Base-by-base conservation (phyloP, 2,888 invertebrate genomes). In the Chaitophorus viminalis region DNA sequence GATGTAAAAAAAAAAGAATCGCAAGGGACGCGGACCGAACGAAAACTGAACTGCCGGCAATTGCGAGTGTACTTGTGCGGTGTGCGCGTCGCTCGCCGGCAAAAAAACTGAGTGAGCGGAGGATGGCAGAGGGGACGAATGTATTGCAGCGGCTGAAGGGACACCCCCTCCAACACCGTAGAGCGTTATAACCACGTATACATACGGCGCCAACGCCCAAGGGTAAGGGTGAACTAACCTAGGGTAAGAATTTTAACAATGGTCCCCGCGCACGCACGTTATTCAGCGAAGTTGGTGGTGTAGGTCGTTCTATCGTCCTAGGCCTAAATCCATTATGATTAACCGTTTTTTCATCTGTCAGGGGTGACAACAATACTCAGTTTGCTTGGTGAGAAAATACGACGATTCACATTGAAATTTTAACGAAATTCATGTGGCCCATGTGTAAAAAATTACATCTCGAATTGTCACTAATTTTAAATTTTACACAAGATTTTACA, bases 201-300 rank as follows among this genome's bases (percentile, higher is more conserved):
- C 76, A 33, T 33, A 29, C 65, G 81, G 87, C 87, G 87, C 87
- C 87, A 87, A 87, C 87, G 87, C 87, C 87, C 87, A 87, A 74
- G 87, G 79, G 81, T 81, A 87, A 81, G 87, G 87, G 79, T 81
- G 81, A 87, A 87, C 87, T 87, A 87, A 87, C 87, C 87, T 87
- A 87, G 87, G 87, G 87, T 87, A 87, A 87, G 87, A 81, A 87
- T 87, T 86, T 87, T 87, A 87, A 87, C 87, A 87, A 87, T 87
- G 81, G 81, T 72, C 72, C 39, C 86, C 79, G 81, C 65, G 79
- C 39, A 36, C 72, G 29, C 31, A 29, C 39, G 60, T 33, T 60
- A 18, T 75, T 29, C 76, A 11, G 54, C 72, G 70, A n/a, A 17
- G 33, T 74, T 33, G 83, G 68, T 70, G 46, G 68, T 52, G 52